Conservation (phyloP, 1,140 invertebrate genomes). For the Drosophila tropicalis region DNA sequence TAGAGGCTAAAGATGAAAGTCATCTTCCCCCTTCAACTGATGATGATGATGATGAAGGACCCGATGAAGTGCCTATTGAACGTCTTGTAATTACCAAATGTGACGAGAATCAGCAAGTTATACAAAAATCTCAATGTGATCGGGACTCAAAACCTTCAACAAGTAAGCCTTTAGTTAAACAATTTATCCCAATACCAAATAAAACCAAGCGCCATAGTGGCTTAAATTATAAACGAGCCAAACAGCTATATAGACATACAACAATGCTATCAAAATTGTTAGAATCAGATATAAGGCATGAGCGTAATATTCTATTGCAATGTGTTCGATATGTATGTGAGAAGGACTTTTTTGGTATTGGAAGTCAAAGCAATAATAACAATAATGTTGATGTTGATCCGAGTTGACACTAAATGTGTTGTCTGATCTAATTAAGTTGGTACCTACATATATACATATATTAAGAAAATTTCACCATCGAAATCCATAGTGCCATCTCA, state of each 20-base stretch:
- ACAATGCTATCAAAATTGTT: slow-evolving; percentile 86
- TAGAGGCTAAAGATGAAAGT: background rate
- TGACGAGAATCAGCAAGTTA: slow-evolving; percentile 14
- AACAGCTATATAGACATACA: slow-evolving; percentile 81
- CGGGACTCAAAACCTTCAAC: background rate
- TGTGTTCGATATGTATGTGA: slow-evolving; percentile 89
- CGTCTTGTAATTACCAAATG: slow-evolving; percentile 6
- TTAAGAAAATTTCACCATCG: background rate
- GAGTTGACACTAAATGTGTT: background rate
- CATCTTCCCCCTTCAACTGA: background rate
- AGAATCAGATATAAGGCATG: slow-evolving; percentile 86
- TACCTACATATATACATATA: background rate
- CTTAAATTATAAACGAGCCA: slow-evolving; percentile 70
- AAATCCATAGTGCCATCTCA: background rate
- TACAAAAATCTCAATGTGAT: background rate
- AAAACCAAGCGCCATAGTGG: slow-evolving; percentile 59
- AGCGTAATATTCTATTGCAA: slow-evolving; percentile 90
- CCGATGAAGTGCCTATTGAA: slow-evolving; percentile 64
- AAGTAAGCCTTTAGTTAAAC: slow-evolving; percentile 1
- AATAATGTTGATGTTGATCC: background rate
- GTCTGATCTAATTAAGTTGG: background rate
- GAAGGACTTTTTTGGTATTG: slow-evolving; percentile 87
- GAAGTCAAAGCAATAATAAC: background rate
- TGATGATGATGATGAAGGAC: slow-evolving; percentile 71
- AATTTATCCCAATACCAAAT: background rate